These are phyloP conservation scores for Erythrolamprus reginae DNA, from an alignment of 2,113 vertebrate species.

Conservation along the genomic window DNA sequence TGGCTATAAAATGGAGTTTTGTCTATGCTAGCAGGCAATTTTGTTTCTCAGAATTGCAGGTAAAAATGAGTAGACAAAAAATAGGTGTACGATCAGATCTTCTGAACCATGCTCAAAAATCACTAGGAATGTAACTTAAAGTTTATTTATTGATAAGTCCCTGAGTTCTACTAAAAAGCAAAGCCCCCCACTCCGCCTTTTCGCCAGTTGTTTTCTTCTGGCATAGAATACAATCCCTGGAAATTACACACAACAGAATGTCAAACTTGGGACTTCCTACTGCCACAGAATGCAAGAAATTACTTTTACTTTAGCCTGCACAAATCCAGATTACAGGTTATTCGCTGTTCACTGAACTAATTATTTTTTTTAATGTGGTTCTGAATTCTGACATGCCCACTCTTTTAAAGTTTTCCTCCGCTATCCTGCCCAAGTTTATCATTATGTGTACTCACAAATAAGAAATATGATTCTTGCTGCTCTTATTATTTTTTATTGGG, in stretches of 20 bases:
- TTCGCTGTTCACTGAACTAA: neutral
- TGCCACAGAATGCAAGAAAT: neutral
- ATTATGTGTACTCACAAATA: neutral
- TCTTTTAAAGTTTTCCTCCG: neutral
- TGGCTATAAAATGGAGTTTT: neutral
- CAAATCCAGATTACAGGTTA: neutral
- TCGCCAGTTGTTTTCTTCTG: neutral
- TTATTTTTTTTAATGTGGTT: neutral
- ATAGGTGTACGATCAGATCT: neutral
- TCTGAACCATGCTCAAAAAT: neutral
- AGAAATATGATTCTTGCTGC: neutral
- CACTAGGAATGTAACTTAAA: neutral
- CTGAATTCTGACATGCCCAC: neutral
- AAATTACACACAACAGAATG: neutral
- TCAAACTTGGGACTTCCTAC: neutral
- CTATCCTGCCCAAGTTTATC: neutral
- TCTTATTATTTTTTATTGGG: neutral
- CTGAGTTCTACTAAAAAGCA: neutral
- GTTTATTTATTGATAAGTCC: neutral
- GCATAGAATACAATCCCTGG: neutral
- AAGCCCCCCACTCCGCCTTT: neutral
- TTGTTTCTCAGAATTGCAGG: neutral
- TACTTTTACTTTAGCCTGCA: neutral
- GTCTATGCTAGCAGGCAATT: neutral
- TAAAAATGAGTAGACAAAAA: neutral